These are phyloP conservation scores for Priocnemis perturbator DNA, from an alignment of 2,888 invertebrate genomes.

Conservation along the genomic window DNA sequence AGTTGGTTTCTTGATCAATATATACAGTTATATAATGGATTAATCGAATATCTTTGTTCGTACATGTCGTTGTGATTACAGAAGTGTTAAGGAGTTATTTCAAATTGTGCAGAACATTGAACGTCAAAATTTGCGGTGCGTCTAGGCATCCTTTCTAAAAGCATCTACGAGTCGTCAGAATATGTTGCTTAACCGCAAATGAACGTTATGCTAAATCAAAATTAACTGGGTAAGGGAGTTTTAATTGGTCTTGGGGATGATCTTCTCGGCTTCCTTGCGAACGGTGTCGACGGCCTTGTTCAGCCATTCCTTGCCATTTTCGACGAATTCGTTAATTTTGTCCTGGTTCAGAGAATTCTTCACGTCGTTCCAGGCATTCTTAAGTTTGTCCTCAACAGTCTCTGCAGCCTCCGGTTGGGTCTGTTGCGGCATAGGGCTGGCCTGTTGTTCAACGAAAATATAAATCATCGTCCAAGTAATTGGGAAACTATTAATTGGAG, in stretches of 20 bases:
- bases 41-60: too few species aligned
- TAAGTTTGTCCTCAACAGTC: not conserved
- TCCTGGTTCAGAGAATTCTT: slow-evolving; percentile 48
- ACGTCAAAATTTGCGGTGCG: too few species aligned
- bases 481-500: not conserved
- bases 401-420: not conserved
- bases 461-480: not conserved
- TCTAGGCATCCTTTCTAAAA: too few species aligned
- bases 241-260: slow-evolving; percentile 51
- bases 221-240: not conserved
- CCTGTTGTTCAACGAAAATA: slow-evolving; percentile 28
- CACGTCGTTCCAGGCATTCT: slow-evolving; percentile 37
- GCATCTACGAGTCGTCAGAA: too few species aligned
- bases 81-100: too few species aligned
- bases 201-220: slow-evolving; percentile 21
- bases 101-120: too few species aligned
- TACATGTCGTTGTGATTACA: too few species aligned
- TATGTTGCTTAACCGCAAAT: too few species aligned
- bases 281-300: slow-evolving; percentile 52
- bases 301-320: slow-evolving; percentile 48
- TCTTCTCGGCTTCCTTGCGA: slow-evolving; percentile 50
- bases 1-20: too few species aligned
- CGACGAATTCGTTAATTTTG: slow-evolving; percentile 45
- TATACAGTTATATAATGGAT: too few species aligned
- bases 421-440: slow-evolving; percentile 26